A percentile compares a stretch with the other conserved stretches of the same genome.
Conservation (phyloP, 1,140 invertebrate species). For the Diabrotica undecimpunctata region DNA sequence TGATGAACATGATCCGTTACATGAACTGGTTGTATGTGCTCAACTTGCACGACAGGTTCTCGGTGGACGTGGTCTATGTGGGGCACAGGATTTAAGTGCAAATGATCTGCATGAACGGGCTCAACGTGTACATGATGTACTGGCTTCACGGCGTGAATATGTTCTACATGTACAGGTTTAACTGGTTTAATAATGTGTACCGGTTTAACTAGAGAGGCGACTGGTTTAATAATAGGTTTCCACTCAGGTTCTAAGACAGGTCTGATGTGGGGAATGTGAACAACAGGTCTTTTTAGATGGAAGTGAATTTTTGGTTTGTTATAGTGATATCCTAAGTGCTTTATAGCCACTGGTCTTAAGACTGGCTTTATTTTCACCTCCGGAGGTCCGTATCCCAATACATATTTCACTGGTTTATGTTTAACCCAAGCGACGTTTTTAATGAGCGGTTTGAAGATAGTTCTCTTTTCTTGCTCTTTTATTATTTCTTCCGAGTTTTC, state of each 20-base stretch:
- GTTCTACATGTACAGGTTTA: slow-evolving; percentile 26
- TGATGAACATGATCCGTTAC: background rate
- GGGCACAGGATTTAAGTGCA: slow-evolving; percentile 19
- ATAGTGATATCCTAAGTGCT: slow-evolving; percentile 28
- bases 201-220: slow-evolving; percentile 11
- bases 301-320: slow-evolving; percentile 27
- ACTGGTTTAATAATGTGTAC: slow-evolving; percentile 17
- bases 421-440: slow-evolving; percentile 34
- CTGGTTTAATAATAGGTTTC: slow-evolving; percentile 21
- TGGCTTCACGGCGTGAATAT: slow-evolving; percentile 23
- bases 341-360: slow-evolving; percentile 30
- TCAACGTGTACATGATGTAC: slow-evolving; percentile 25
- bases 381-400: slow-evolving; percentile 35
- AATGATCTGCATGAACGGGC: slow-evolving; percentile 23
- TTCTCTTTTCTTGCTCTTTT: slow-evolving; percentile 42
- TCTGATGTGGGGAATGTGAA: slow-evolving; percentile 21
- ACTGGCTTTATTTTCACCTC: slow-evolving; percentile 33
- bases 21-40: slow-evolving; percentile 19
- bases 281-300: slow-evolving; percentile 17
- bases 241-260: slow-evolving; percentile 14
- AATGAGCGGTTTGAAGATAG: slow-evolving; percentile 30
- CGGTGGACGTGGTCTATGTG: slow-evolving; percentile 28
- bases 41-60: slow-evolving; percentile 20
- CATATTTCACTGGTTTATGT: slow-evolving; percentile 36
- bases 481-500: slow-evolving; percentile 25